A percentile compares a stretch with the other conserved stretches of the same genome.
Conservation (phyloP, 2,888 invertebrate genomes). For the Drosophila pegasa region DNA sequence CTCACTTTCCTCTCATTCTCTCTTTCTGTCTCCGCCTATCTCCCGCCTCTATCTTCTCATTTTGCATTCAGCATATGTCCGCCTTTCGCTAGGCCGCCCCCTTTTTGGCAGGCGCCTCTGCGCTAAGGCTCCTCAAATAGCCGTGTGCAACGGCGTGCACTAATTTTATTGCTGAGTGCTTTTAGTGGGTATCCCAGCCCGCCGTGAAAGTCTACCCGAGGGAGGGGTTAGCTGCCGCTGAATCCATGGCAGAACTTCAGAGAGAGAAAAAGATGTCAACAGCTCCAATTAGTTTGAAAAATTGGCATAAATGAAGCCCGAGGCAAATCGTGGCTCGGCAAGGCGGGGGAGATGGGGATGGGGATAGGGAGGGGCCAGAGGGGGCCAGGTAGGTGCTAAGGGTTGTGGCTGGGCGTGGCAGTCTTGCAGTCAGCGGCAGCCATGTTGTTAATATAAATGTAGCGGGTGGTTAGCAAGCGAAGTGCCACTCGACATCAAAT, state of each 20-base stretch:
- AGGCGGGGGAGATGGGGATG: background rate
- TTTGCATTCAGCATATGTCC: too few species aligned
- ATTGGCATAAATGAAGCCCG: constrained; percentile 81
- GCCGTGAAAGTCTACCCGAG: constrained; percentile 29
- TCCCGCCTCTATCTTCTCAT: too few species aligned
- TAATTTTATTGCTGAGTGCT: constrained; percentile 79
- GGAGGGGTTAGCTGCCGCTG: constrained; percentile 14
- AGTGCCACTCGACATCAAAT: constrained; percentile 66
- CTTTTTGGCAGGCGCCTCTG: constrained; percentile 17
- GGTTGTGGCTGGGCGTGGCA: constrained; percentile 28
- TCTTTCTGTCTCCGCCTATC: background rate
- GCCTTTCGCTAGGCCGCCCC: background rate
- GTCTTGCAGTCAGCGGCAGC: constrained; percentile 37
- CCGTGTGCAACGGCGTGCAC: constrained; percentile 73
- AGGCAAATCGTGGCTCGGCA: constrained; percentile 28
- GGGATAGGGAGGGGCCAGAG: background rate
- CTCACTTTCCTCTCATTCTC: background rate
- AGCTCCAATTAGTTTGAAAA: constrained; percentile 84
- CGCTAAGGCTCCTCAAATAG: constrained; percentile 28
- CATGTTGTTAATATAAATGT: constrained; percentile 54
- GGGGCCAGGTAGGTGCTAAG: constrained; percentile 1
- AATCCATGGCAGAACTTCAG: constrained; percentile 50
- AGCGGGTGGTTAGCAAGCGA: constrained; percentile 40
- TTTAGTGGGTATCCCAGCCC: constrained; percentile 58
- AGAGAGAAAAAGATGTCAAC: constrained; percentile 81